phyloP scores from a whole-genome alignment of 2,113 vertebrate species.

The Eurystomus gularis region DNA sequence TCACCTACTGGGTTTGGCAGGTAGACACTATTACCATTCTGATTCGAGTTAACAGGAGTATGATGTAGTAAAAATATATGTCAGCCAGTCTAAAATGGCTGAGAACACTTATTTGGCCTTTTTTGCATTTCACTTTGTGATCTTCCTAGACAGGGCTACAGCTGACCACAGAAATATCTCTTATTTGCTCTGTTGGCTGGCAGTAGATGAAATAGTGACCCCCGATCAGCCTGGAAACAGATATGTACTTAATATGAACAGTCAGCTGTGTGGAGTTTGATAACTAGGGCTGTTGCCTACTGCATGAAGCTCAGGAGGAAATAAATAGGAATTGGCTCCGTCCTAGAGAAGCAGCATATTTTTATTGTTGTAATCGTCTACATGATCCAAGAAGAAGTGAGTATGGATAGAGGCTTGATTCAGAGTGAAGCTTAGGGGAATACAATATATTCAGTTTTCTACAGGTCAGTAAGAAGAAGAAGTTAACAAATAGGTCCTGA shows the following conservation, averaged over 20 bases:
- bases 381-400: background rate
- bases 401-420: background rate
- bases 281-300: background rate
- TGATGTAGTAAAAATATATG: background rate
- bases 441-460: background rate
- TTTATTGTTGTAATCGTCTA: background rate
- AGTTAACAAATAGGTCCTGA: background rate
- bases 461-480: background rate
- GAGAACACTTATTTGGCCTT: background rate
- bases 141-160: background rate
- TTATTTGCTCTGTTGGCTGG: background rate
- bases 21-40: background rate
- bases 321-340: background rate
- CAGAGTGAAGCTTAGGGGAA: background rate
- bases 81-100: background rate
- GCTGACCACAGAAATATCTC: background rate
- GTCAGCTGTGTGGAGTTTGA: background rate
- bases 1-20: background rate
- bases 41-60: background rate
- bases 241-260: accelerated
- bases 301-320: background rate
- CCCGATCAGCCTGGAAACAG: background rate
- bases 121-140: background rate
- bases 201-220: background rate
- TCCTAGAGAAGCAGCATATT: background rate